These are phyloP conservation scores for Motacilla tschutschensis DNA, from an alignment of 2,113 vertebrate species.

Conservation along the genomic window DNA sequence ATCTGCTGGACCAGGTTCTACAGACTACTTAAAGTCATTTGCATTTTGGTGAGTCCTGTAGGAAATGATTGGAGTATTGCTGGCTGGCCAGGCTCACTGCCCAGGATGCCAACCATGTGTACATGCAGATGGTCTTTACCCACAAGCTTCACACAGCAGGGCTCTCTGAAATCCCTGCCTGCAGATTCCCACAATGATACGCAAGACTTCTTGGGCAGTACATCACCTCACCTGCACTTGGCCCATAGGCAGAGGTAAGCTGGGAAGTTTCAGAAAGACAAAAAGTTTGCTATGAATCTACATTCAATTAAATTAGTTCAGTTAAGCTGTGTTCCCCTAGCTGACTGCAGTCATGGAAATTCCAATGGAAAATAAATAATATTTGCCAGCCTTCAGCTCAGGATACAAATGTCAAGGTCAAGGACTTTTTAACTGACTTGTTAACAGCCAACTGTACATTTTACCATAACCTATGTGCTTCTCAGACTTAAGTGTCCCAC, in stretches of 20 bases:
- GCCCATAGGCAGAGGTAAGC: neutral
- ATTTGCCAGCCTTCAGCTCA: neutral
- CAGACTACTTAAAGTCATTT: neutral
- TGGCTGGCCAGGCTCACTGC: rapidly evolving
- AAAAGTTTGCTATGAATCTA: neutral
- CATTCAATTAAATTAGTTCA: neutral
- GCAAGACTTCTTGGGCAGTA: neutral
- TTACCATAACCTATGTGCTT: neutral
- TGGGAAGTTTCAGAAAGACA: neutral
- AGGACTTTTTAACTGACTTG: neutral
- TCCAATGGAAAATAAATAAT: neutral
- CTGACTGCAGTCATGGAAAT: neutral
- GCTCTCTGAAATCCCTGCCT: neutral
- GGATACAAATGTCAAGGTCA: neutral
- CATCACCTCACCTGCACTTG: rapidly evolving
- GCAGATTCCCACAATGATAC: rapidly evolving
- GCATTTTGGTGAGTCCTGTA: neutral
- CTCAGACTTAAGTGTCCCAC: neutral
- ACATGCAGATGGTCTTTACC: neutral
- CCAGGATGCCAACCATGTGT: neutral
- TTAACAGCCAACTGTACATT: neutral
- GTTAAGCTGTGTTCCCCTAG: neutral
- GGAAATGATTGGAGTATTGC: neutral
- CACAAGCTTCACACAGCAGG: neutral
- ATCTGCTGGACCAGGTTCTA: neutral